Conservation (phyloP, 2,797 vertebrate species). For the Etheostoma perlongum region DNA sequence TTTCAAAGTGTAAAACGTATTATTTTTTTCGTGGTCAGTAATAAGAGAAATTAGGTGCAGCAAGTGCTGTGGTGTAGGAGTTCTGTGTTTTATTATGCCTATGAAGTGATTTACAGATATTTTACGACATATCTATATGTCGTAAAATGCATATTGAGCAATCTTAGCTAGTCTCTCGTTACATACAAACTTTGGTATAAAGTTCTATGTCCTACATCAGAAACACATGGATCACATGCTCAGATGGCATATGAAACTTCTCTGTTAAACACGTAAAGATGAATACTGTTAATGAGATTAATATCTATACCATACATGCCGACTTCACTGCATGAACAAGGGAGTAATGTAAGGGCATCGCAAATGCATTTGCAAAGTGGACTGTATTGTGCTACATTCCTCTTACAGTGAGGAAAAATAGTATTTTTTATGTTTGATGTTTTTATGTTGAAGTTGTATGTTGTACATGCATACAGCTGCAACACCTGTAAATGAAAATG, state of each 20-base stretch:
- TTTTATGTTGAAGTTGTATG: too few relatives aligned
- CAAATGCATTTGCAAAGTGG: neutral
- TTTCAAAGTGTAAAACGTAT: slow-evolving; percentile 20
- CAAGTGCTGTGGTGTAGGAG: slow-evolving; percentile 11
- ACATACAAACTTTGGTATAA: neutral
- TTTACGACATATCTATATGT: neutral
- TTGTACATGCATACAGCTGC: too few relatives aligned
- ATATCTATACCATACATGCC: too few relatives aligned
- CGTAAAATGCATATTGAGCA: neutral
- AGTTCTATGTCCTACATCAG: neutral
- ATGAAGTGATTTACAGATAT: neutral
- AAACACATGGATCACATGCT: neutral
- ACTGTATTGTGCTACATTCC: too few relatives aligned
- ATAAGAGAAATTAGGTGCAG: slow-evolving; percentile 24
- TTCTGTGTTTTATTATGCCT: neutral
- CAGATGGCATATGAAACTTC: neutral
- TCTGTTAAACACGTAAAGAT: neutral
- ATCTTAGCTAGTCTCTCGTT: neutral
- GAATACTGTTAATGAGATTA: neutral
- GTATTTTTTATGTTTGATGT: too few relatives aligned
- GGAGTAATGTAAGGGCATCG: neutral
- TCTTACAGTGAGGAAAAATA: too few relatives aligned
- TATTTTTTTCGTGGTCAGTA: neutral
- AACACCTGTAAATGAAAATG: too few relatives aligned
- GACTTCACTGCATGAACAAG: neutral